Percentiles rank a stretch among this genome's conserved stretches.
phyloP scores from a whole-genome alignment of 2,888 invertebrate species.

The Crioceris asparagi region DNA sequence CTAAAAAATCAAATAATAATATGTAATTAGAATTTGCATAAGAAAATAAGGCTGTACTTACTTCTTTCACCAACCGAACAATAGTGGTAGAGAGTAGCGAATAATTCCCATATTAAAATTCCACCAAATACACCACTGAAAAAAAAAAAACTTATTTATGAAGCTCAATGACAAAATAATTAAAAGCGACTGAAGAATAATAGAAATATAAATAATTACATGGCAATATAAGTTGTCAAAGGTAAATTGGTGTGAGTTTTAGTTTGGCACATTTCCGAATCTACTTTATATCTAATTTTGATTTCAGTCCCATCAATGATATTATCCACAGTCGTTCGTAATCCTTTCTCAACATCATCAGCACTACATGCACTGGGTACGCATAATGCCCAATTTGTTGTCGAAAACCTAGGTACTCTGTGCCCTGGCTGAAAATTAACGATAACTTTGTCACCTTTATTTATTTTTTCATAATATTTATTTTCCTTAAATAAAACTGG shows the following conservation, averaged over 20 bases:
- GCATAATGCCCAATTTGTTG: slow-evolving; percentile 58
- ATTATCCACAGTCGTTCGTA: slow-evolving; percentile 40
- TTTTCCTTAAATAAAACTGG: too few species aligned
- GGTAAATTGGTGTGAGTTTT: slow-evolving; percentile 17
- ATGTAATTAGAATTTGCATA: not conserved
- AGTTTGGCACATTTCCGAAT: slow-evolving; percentile 51
- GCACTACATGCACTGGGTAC: slow-evolving; percentile 51
- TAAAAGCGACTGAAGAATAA: not conserved
- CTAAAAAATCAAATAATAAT: too few species aligned
- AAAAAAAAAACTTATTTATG: slow-evolving; percentile 11
- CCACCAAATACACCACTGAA: slow-evolving; percentile 28
- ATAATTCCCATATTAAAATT: slow-evolving; percentile 25
- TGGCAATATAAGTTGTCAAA: slow-evolving; percentile 24
- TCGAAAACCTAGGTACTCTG: slow-evolving; percentile 54
- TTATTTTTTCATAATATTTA: not conserved
- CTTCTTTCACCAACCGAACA: slow-evolving; percentile 23
- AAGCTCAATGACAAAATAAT: not conserved
- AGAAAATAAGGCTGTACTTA: slow-evolving; percentile 19
- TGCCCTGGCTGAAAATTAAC: slow-evolving; percentile 52
- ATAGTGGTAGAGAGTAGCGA: slow-evolving; percentile 30
- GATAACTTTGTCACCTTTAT: not conserved
- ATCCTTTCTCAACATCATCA: slow-evolving; percentile 47
- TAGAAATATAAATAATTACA: slow-evolving; percentile 21
- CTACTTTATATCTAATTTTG: slow-evolving; percentile 46
- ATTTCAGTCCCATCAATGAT: slow-evolving; percentile 46